Base-by-base conservation (phyloP, 2,113 vertebrate species). In the Formicarius rufipectus region DNA sequence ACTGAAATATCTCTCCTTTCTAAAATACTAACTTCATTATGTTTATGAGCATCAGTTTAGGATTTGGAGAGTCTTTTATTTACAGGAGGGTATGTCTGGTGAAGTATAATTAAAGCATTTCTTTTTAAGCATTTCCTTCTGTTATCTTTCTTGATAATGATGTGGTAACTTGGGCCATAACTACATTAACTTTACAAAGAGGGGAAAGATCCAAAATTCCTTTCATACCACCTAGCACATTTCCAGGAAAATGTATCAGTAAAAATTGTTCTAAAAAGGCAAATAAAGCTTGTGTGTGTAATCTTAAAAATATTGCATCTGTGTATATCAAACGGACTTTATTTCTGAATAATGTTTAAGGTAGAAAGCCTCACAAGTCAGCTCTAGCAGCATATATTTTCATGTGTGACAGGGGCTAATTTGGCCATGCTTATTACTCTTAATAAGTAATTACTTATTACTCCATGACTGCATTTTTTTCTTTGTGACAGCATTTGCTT, bases 401-500 rank as follows among this genome's bases (percentile, higher is more conserved):
- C 68, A 33, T 94, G 82, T 63, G 33, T 95, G 90, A 91, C 52
- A 87, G 79, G 74, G 79, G 62, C 90, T 95, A 88, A 93, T 97
- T 94, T 90, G 73, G 76, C 92, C 80, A 59, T 88, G 55, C 76
- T 92, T 96, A 89, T 93, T 93, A 89, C 89, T 90, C 80, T 42
- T 89, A 76, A 97, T n/a, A n/a, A n/a, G n/a, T n/a, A n/a, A n/a
- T n/a, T n/a, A n/a, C n/a, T n/a, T n/a, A n/a, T n/a, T n/a, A n/a
- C n/a, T n/a, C 86, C 78, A 42, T 95, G 97, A 95, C 82, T 95
- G 80, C 49, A 2, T 39, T 68, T 78, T 67, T 25, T 49, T 24
- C 24, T 73, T 44, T 17, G 56, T 49, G 47, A 77, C 94, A 78
- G 19, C 72, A 62, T 97, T 97, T 96, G 92, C 95, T 96, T 97